Percentiles rank a stretch among this genome's conserved stretches.
phyloP scores from a whole-genome alignment of 2,888 invertebrate genomes.

The Chrysomela aeneicollis region DNA sequence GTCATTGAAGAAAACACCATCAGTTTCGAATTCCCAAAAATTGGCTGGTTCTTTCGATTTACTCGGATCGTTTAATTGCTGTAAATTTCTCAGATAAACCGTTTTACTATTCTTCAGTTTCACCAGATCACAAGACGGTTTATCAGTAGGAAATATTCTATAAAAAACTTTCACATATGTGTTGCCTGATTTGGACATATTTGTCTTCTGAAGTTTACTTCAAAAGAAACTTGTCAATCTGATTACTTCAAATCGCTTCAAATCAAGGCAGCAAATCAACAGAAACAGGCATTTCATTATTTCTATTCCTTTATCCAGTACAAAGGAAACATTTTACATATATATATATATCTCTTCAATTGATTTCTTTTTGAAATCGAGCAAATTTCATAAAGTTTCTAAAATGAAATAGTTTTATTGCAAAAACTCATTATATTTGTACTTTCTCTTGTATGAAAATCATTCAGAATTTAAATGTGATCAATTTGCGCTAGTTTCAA shows the following conservation, averaged over 20 bases:
- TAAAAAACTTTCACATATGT: slow-evolving; percentile 49
- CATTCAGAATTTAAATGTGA: no score
- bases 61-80: slow-evolving; percentile 47
- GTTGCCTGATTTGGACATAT: slow-evolving; percentile 23
- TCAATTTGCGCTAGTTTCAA: no score
- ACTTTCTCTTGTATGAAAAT: no score
- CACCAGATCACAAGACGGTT: slow-evolving; percentile 51
- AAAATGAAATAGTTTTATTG: no score
- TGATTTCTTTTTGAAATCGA: no score
- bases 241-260: neutral
- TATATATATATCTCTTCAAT: no score
- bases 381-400: no score
- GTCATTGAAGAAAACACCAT: slow-evolving; percentile 58
- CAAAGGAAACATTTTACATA: no score
- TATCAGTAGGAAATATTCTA: slow-evolving; percentile 51
- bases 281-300: neutral
- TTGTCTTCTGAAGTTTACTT: neutral
- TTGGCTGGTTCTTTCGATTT: slow-evolving; percentile 45
- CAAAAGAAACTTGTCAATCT: slow-evolving; percentile 12
- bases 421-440: no score
- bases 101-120: slow-evolving; percentile 53
- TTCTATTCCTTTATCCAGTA: no score
- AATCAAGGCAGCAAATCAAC: neutral
- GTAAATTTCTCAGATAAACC: slow-evolving; percentile 56
- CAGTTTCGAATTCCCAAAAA: slow-evolving; percentile 59